Conservation (phyloP, 2,113 vertebrate species). For the Eclectus roratus region DNA sequence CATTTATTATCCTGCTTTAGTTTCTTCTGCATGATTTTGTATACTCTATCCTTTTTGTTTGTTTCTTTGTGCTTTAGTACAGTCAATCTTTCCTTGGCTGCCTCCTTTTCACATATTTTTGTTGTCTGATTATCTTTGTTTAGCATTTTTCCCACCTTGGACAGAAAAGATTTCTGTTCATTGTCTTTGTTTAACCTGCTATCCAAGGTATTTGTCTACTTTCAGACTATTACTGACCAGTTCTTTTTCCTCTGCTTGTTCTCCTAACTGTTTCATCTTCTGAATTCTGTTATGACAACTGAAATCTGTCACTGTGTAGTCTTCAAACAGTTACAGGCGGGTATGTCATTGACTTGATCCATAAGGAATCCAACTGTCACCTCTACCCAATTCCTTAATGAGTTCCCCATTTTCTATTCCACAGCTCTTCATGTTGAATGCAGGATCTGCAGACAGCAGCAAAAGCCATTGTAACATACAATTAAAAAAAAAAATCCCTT, state of each 20-base stretch:
- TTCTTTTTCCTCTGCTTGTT: slow-evolving; percentile 36
- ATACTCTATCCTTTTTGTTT: background rate
- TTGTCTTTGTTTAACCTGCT: background rate
- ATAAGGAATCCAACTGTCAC: slow-evolving; percentile 24
- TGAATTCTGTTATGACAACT: background rate
- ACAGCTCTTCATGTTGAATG: background rate
- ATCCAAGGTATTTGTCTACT: background rate
- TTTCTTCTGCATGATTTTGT: background rate
- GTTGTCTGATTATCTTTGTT: background rate
- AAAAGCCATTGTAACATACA: background rate
- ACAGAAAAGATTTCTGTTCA: background rate
- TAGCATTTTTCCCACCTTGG: background rate
- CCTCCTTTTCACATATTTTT: background rate
- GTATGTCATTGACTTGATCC: slow-evolving; percentile 17
- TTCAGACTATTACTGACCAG: slow-evolving; percentile 13
- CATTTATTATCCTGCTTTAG: background rate
- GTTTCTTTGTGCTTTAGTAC: background rate
- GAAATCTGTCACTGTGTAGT: slow-evolving; percentile 1
- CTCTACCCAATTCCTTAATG: slow-evolving; percentile 36
- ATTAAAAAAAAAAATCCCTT: background rate
- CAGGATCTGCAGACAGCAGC: slow-evolving; percentile 20
- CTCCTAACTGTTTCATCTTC: slow-evolving; percentile 50
- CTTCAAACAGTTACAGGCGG: slow-evolving; percentile 29
- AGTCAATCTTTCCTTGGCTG: background rate
- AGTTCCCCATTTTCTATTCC: slow-evolving; percentile 41